phyloP scores from a whole-genome alignment of 2,113 vertebrate genomes.

The Gallinago jamesoni region DNA sequence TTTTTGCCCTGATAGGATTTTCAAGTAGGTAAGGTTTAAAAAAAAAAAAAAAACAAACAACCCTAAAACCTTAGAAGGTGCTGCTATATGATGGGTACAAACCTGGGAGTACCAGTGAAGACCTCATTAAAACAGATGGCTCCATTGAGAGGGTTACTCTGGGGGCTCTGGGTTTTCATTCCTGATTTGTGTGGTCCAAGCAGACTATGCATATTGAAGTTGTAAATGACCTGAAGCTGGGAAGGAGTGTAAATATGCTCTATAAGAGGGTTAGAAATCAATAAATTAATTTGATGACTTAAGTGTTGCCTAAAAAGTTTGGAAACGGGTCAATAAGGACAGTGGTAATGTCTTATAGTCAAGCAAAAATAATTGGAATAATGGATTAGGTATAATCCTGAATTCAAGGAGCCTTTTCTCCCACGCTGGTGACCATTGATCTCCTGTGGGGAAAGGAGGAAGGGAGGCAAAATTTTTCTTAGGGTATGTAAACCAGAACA shows the following conservation, averaged over 20 bases:
- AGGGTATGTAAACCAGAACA: rapidly evolving
- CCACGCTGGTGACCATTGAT: not conserved
- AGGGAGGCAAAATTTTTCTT: not conserved
- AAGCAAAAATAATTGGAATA: not conserved
- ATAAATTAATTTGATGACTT: not conserved
- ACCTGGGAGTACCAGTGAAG: not conserved
- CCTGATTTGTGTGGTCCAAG: rapidly evolving
- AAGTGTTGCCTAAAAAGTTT: not conserved
- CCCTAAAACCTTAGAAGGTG: not conserved
- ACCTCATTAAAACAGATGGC: rapidly evolving
- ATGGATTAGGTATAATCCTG: not conserved
- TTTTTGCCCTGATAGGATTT: not conserved
- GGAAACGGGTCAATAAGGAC: not conserved
- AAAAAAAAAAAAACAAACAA: not conserved
- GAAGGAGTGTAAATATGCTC: not conserved
- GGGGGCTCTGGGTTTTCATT: not conserved
- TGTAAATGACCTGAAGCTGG: not conserved
- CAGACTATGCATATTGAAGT: rapidly evolving
- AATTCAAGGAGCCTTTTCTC: not conserved
- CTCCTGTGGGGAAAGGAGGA: not conserved
- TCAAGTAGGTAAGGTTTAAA: not conserved
- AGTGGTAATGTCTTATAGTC: not conserved
- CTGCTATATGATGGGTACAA: rapidly evolving
- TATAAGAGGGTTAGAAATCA: not conserved
- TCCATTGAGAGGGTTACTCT: not conserved